Base-by-base conservation (phyloP, 53 echinoderm and acorn worm genomes). In the Holothuria leucospilota region DNA sequence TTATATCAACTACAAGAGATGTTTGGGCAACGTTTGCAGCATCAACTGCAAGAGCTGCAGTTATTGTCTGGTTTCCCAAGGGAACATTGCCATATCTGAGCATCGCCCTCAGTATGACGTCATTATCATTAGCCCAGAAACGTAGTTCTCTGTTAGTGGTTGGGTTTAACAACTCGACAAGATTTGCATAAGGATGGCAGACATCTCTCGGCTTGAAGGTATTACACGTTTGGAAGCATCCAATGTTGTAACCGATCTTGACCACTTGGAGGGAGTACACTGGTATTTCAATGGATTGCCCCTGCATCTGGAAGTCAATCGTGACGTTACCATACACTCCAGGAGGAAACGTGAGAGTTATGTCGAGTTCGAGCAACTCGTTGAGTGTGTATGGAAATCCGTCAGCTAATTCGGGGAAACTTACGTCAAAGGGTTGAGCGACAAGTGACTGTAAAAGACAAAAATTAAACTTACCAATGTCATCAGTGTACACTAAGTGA, bases 221-320 rank as follows among this genome's bases (percentile, higher is more conserved):
- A 38, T 23, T 13, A 24, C 65, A 66, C 16, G 65, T 66, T 64
- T 66, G 39, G 13, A 83, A 66, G 63, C 84, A 83, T 64, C 84
- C 84, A 13, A 83, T 42, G 14, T 83, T 83, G 84, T 83, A 83
- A 24, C 84, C 84, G 2, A 42, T 53, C 13, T 46, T 20, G 24
- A 62, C 25, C 3, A 63, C 63, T 21, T 67, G 39, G 9, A 83
- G 46, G 6, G 65, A 20, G 49, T 51, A 39, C 13, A 83, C 21
- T 8, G 65, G 25, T 41, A 83, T 29, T 24, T 38, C 46, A 11
- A 73, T 21, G 8, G 42, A 12, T 13, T 39, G 21, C 2, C 65
- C 65, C 6, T 38, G 38, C 10, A 51, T 42, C 20, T 38, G 25
- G 21, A 66, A 20, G 38, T 25, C 23, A 25, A 64, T 23, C 21